Evolutionary conservation across 2,113 vertebrate species (phyloP).

Genomic region (cattle (Bos taurus)): ARS-UCD2.0 NC_037351.1:28750001-28750500

Average conservation of each 20-base stretch:
- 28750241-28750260: neutral
- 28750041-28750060: neutral
- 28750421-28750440: neutral
- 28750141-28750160: neutral
- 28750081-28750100: conserved; percentile 2
- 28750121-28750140: neutral
- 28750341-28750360: neutral
- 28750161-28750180: neutral
- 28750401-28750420: neutral
- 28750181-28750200: neutral
- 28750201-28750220: neutral
- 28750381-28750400: neutral
- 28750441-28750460: neutral
- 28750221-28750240: neutral
- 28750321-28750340: neutral
- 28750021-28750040: neutral
- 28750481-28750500: neutral
- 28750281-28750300: neutral
- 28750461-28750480: neutral
- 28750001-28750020: conserved; percentile 19
- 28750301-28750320: neutral
- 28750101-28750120: conserved; percentile 19
- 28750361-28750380: neutral
- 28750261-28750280: neutral
- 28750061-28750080: conserved; percentile 38